Base-by-base conservation (phyloP, 2,888 invertebrate species). In the Marasmarcha lunaedactyla region DNA sequence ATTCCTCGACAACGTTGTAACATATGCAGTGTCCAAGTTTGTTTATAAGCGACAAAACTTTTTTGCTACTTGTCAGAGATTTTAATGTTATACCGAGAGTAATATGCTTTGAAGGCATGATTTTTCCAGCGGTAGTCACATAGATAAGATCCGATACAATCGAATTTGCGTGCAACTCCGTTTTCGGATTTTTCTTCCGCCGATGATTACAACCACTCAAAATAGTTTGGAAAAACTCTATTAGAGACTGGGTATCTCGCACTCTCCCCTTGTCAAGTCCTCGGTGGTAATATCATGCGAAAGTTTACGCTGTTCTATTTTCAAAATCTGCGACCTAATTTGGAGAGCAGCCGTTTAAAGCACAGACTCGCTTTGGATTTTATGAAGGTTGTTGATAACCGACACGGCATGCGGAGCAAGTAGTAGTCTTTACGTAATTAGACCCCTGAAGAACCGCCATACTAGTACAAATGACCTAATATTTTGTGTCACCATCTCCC, bases 11-110 rank as follows among this genome's bases (percentile, higher is more conserved):
- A n/a, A 33, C 41, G 15, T 47, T 36, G 38, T 61, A 63, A 38
- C 52, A 52, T 27, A 46, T 47, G 35, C 55, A 59, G 43, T 63
- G 59, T 14, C 62, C 59, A 40, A 51, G 58, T 47, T 42, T 51
- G 46, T 63, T 59, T 1, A 62, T 30, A 36, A 62, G 51, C 15
- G 54, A 45, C n/a, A 61, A 39, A 36, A 57, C 41, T 44, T 58
- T 54, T 43, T 48, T 38, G 40, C 51, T 52, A 38, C 50, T 57
- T 13, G 54, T 54, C 30, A 59, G 40, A 42, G 52, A 54, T 43
- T 62, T 63, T 33, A 63, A 41, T 35, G 58, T 41, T 42, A 61
- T 47, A 2, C 57, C 60, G 4, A 64, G 46, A 14, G 43, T 50
- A 15, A 58, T 42, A 33, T 49, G 48, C 38, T 52, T 52, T 6